Evolutionary conservation across 2,113 vertebrate genomes (phyloP).

Genomic region (Gopherus evgoodei): DNA sequence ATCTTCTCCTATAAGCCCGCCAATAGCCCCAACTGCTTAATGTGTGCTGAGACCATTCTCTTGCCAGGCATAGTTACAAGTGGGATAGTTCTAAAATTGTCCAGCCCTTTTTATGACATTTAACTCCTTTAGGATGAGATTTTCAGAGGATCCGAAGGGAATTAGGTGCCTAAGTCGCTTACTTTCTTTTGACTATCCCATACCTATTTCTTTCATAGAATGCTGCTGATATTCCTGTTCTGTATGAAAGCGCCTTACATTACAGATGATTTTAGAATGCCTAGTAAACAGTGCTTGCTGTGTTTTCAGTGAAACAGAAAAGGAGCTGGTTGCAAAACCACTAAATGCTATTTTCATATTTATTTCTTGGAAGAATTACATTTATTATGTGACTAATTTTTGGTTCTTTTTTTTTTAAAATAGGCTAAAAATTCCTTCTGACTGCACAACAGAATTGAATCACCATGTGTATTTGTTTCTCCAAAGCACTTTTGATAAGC

Average conservation of each 20-base stretch:
- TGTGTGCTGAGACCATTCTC: not conserved
- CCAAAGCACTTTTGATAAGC: conserved; percentile 98
- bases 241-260: not conserved
- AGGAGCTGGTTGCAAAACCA: not conserved
- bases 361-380: not conserved
- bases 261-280: not conserved
- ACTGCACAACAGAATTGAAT: conserved; percentile 98
- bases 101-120: not conserved
- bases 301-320: not conserved
- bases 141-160: not conserved
- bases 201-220: not conserved
- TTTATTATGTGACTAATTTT: not conserved
- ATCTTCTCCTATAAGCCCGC: too few species aligned
- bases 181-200: not conserved
- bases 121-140: not conserved
- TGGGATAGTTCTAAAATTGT: not conserved
- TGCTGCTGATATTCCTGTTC: not conserved
- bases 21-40: too few species aligned
- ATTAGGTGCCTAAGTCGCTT: not conserved
- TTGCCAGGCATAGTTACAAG: not conserved
- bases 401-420: conserved; percentile 37
- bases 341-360: not conserved
- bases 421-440: conserved; percentile 92
- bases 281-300: not conserved
- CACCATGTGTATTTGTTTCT: conserved; percentile 98